A percentile compares a stretch with the other conserved stretches of the same genome.
Evolutionary conservation across 2,888 invertebrate genomes (phyloP).

Genomic region (Eremobia ochroleuca): DNA sequence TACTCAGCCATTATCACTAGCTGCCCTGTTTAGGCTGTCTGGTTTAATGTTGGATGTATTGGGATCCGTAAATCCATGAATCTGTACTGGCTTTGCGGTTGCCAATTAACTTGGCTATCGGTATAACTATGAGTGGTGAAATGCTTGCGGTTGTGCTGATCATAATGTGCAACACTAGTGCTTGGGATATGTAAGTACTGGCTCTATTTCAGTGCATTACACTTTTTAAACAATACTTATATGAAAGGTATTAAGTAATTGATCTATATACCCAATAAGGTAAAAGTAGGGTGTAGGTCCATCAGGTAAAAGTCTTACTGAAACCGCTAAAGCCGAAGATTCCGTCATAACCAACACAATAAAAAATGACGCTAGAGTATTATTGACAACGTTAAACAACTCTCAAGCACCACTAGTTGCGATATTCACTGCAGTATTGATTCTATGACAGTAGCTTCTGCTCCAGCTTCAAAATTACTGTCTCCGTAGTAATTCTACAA

Average conservation of each 20-base stretch:
- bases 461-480: constrained; percentile 21
- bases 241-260: too few species aligned
- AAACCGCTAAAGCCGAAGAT: too few species aligned
- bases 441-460: constrained; percentile 5
- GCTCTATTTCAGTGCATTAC: neutral
- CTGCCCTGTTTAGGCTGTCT: constrained; percentile 34
- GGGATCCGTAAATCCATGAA: constrained; percentile 29
- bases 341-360: neutral
- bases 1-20: constrained; percentile 51
- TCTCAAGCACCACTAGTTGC: neutral
- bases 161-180: neutral
- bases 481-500: constrained; percentile 44
- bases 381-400: neutral
- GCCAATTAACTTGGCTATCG: constrained; percentile 13
- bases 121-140: constrained; percentile 22
- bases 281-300: neutral
- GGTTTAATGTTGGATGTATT: constrained; percentile 26
- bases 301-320: neutral
- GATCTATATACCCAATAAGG: too few species aligned
- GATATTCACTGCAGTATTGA: constrained; percentile 17
- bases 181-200: too few species aligned
- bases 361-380: neutral
- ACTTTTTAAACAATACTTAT: too few species aligned
- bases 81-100: constrained; percentile 20
- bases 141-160: neutral